Percentiles rank a stretch among this genome's conserved stretches.
phyloP scores from a whole-genome alignment of 2,797 vertebrate species.

The Channa striata region DNA sequence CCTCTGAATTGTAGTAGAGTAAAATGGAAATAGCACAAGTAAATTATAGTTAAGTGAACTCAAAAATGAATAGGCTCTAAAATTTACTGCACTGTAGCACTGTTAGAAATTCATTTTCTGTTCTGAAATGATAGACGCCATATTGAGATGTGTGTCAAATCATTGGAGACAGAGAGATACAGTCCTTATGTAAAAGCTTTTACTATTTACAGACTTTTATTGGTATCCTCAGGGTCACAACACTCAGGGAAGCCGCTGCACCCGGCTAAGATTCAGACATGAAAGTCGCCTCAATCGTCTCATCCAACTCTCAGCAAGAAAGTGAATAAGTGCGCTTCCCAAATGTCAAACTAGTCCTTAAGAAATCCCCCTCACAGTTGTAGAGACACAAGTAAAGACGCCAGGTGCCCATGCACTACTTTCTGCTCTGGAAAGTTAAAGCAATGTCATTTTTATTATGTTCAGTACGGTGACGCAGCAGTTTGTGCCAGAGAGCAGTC shows the following conservation, averaged over 20 bases:
- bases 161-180: no score
- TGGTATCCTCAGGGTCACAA: neutral
- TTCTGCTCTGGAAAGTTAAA: conserved; percentile 45
- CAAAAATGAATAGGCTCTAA: no score
- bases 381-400: conserved; percentile 6
- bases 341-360: neutral
- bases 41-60: no score
- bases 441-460: conserved; percentile 39
- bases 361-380: neutral
- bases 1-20: no score
- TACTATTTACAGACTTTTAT: neutral
- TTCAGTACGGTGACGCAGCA: conserved; percentile 61
- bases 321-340: neutral
- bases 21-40: no score
- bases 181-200: neutral
- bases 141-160: no score
- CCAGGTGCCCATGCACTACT: conserved; percentile 17
- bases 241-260: neutral
- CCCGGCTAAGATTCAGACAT: neutral
- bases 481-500: conserved; percentile 39
- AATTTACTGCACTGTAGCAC: no score
- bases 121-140: no score
- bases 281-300: neutral
- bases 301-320: neutral
- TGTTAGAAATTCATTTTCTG: no score